Percentiles rank a stretch among this genome's conserved stretches.
Evolutionary conservation across 2,113 vertebrate genomes (phyloP).

Genomic region (Calyptomena viridis): DNA sequence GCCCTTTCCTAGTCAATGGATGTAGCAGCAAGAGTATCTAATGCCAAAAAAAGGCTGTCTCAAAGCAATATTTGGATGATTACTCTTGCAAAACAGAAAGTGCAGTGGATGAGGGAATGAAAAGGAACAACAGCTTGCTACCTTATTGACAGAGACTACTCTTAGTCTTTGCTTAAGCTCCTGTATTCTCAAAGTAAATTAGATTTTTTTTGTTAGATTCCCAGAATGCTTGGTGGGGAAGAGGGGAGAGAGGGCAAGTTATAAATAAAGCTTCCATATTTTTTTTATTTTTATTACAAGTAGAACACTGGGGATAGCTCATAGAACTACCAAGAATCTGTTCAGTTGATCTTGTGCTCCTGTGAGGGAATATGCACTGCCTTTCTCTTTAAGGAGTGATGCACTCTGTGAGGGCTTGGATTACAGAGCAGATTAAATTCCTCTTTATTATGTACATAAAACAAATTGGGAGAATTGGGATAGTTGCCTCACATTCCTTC

Average conservation of each 20-base stretch:
- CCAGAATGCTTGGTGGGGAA: not conserved
- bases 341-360: not conserved
- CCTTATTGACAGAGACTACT: not conserved
- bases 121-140: not conserved
- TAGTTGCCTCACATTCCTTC: not conserved
- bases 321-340: not conserved
- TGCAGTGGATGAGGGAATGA: not conserved
- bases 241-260: not conserved
- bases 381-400: not conserved
- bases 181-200: not conserved
- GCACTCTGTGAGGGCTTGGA: not conserved
- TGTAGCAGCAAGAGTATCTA: not conserved
- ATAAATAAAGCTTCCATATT: not conserved
- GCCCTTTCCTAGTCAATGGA: not conserved
- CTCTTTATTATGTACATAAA: not conserved
- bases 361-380: not conserved
- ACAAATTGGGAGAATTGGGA: not conserved
- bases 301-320: not conserved
- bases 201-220: not conserved
- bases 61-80: not conserved
- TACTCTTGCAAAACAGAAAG: not conserved
- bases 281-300: not conserved
- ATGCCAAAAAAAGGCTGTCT: not conserved
- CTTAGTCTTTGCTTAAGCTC: not conserved
- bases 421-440: constrained; percentile 14